Conservation (phyloP, 2,888 invertebrate species). For the Linyphia triangularis region DNA sequence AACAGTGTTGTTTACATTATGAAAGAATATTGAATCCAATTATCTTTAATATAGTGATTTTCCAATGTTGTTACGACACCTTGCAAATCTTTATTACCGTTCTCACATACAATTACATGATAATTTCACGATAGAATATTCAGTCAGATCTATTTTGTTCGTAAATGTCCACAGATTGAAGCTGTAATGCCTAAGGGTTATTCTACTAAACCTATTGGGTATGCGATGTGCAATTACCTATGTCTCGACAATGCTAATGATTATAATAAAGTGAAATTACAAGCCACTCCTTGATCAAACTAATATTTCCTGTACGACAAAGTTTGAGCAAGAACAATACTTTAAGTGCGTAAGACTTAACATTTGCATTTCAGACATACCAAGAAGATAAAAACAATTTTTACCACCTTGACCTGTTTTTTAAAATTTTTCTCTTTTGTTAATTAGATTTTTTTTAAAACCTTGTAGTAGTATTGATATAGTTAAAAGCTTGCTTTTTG, state of each 20-base stretch:
- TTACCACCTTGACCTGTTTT: background rate
- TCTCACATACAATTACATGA: conserved; percentile 6
- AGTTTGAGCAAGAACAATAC: background rate
- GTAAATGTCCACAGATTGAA: background rate
- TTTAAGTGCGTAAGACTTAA: background rate
- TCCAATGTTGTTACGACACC: background rate
- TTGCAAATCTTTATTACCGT: background rate
- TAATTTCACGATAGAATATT: conserved; percentile 34
- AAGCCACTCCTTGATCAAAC: background rate
- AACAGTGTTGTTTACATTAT: background rate
- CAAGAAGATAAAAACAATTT: background rate
- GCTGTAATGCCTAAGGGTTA: background rate
- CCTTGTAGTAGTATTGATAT: no score
- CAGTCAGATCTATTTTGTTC: conserved; percentile 5
- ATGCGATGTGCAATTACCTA: conserved; percentile 8
- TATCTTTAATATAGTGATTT: conserved; percentile 26
- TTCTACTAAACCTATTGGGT: background rate
- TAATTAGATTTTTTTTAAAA: no score
- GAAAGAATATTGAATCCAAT: background rate
- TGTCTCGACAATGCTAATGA: conserved; percentile 8
- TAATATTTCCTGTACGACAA: no score
- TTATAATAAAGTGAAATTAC: conserved; percentile 6
- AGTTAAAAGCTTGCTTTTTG: no score
- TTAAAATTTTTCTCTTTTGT: no score
- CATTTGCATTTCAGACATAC: background rate